A percentile compares a stretch with the other conserved stretches of the same genome.
Evolutionary conservation across 1,140 invertebrate species (phyloP).

Genomic region (Neelides sp.): DNA sequence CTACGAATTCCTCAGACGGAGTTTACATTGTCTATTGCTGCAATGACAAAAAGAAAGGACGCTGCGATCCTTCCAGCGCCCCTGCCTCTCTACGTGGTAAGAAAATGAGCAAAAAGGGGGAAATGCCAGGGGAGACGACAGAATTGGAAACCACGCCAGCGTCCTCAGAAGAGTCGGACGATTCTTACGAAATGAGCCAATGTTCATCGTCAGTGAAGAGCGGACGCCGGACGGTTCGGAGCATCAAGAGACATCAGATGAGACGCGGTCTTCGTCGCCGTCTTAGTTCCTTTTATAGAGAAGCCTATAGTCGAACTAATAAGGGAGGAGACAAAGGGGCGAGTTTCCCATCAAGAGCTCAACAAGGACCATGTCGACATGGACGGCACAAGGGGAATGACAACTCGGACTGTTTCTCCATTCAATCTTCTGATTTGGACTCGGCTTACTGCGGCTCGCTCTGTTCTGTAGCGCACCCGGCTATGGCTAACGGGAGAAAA

Average conservation of each 20-base stretch:
- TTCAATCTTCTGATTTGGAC: slow-evolving; percentile 12
- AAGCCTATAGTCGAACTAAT: not conserved
- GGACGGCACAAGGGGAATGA: not conserved
- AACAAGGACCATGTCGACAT: not conserved
- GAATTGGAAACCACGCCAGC: slow-evolving; percentile 4
- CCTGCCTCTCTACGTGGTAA: slow-evolving; percentile 14
- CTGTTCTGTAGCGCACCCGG: not conserved
- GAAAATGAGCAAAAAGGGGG: not conserved
- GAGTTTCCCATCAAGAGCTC: not conserved
- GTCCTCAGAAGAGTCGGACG: slow-evolving; percentile 27
- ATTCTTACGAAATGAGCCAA: slow-evolving; percentile 1
- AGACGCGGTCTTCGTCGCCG: not conserved
- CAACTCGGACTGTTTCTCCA: not conserved
- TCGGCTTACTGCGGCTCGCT: slow-evolving; percentile 8
- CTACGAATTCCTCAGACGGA: too few species aligned
- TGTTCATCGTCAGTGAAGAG: not conserved
- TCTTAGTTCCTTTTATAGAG: slow-evolving; percentile 12
- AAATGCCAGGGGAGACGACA: slow-evolving; percentile 1
- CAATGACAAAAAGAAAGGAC: slow-evolving; percentile 12
- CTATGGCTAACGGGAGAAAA: not conserved
- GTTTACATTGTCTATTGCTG: slow-evolving; percentile 29
- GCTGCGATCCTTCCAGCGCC: slow-evolving; percentile 10
- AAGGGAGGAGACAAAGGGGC: not conserved
- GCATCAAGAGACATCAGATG: slow-evolving; percentile 17
- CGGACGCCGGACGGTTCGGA: slow-evolving; percentile 19